Evolutionary conservation across 2,113 vertebrate species (phyloP).

Genomic region (Oostethus manadensis): DNA sequence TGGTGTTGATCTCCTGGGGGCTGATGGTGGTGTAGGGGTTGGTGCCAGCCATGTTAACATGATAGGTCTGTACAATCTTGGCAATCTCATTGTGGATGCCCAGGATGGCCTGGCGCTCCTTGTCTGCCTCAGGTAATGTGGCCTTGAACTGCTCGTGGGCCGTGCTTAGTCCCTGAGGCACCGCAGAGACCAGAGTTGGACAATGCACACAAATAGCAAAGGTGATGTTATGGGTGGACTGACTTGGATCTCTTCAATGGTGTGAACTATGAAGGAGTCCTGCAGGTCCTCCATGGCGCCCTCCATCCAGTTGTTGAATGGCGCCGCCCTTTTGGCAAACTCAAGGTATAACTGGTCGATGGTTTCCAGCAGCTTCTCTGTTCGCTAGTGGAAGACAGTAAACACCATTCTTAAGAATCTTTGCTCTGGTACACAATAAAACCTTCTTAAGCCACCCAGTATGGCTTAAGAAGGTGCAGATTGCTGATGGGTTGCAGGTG

Average conservation of each 20-base stretch:
- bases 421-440: not conserved
- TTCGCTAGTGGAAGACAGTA: conserved; percentile 75
- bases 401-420: not conserved
- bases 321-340: conserved; percentile 95
- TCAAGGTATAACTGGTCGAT: conserved; percentile 97
- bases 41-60: conserved; percentile 91
- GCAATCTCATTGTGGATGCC: conserved; percentile 97
- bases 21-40: conserved; percentile 97
- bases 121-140: conserved; percentile 94
- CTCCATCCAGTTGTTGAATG: conserved; percentile 99
- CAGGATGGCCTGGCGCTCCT: conserved; percentile 91
- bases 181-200: conserved; percentile 4
- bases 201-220: not conserved
- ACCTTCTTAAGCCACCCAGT: too few species aligned
- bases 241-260: conserved; percentile 98
- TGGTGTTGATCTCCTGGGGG: conserved; percentile 91
- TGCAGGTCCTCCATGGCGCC: conserved; percentile 98
- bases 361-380: conserved; percentile 94
- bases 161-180: conserved; percentile 84
- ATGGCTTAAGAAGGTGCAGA: too few species aligned
- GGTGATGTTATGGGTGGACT: not conserved
- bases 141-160: conserved; percentile 98
- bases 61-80: conserved; percentile 97
- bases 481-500: too few species aligned
- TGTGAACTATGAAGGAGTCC: conserved; percentile 97